Percentiles rank a stretch among this genome's conserved stretches.
phyloP scores from a whole-genome alignment of 2,797 vertebrate genomes.

The Orientallactaga sibirica region DNA sequence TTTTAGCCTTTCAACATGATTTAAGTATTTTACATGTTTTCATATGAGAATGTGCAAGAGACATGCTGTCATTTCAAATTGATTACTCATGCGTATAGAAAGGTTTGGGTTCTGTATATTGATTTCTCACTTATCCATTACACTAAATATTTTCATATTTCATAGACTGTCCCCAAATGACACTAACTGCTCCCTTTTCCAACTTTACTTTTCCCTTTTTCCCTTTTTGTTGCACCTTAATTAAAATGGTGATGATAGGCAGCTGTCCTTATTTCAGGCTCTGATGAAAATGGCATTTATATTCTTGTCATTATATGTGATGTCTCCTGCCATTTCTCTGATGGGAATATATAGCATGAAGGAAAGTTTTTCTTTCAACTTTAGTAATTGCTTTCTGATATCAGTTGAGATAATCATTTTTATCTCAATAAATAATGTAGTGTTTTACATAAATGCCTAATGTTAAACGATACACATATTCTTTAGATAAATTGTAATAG shows the following conservation, averaged over 20 bases:
- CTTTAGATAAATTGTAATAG: not conserved
- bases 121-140: not conserved
- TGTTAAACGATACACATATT: not conserved
- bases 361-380: constrained; percentile 31
- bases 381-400: not conserved
- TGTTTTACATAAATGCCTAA: not conserved
- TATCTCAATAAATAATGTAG: not conserved
- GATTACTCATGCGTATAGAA: not conserved
- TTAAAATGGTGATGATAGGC: not conserved
- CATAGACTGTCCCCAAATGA: not conserved
- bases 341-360: not conserved
- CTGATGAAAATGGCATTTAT: not conserved
- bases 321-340: not conserved
- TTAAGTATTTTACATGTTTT: not conserved
- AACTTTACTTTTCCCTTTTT: not conserved
- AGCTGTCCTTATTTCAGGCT: not conserved
- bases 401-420: constrained; percentile 17
- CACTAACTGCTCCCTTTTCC: not conserved
- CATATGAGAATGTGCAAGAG: not conserved
- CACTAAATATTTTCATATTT: not conserved
- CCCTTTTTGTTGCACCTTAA: not conserved
- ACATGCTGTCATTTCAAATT: constrained; percentile 25
- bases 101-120: not conserved
- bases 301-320: not conserved
- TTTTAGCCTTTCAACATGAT: not conserved